Percentiles rank a stretch among this genome's conserved stretches.
Evolutionary conservation across 2,797 vertebrate genomes (phyloP).

Genomic region (Ceyx erithaca): DNA sequence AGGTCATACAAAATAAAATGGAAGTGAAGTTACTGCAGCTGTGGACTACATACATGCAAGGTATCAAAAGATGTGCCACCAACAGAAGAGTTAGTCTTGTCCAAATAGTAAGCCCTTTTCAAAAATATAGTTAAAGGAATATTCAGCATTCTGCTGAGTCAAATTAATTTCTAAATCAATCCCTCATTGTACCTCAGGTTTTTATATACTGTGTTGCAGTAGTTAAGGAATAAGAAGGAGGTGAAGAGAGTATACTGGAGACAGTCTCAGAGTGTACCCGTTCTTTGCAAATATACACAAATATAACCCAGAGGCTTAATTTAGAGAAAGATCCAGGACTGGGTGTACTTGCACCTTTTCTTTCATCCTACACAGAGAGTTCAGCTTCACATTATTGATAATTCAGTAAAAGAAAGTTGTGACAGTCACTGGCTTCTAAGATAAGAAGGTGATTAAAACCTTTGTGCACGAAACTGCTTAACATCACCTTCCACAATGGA

Average conservation of each 20-base stretch:
- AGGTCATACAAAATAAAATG: neutral
- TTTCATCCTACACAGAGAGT: neutral
- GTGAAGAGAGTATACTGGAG: neutral
- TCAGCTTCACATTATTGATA: neutral
- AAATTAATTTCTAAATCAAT: neutral
- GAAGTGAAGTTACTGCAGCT: neutral
- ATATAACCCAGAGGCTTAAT: neutral
- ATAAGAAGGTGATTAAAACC: neutral
- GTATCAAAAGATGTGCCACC: neutral
- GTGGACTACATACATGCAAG: neutral
- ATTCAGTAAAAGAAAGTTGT: neutral
- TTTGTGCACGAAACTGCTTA: neutral
- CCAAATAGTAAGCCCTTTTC: neutral
- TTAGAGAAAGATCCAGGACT: neutral
- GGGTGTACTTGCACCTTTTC: neutral
- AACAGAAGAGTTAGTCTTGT: neutral
- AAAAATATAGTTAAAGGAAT: neutral
- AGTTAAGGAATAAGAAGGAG: neutral
- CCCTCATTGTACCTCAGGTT: neutral
- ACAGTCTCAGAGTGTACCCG: neutral
- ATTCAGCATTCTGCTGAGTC: neutral
- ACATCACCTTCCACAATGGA: neutral
- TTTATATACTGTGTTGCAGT: neutral
- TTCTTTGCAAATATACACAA: neutral
- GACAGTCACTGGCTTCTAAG: neutral